phyloP scores from a whole-genome alignment of 1,140 invertebrate genomes.

The Eueides isabella region DNA sequence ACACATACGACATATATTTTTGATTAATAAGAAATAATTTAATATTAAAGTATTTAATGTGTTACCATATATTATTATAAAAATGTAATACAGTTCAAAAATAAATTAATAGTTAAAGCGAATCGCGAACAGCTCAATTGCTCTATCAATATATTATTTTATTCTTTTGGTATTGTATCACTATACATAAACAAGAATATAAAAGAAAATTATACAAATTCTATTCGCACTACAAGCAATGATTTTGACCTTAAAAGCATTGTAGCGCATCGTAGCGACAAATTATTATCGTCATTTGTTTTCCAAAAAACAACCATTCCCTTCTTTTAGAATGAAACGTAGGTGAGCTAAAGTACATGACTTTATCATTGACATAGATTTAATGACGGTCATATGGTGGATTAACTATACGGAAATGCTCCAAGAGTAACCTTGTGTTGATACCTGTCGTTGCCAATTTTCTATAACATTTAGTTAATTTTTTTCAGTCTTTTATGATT shows the following conservation, averaged over 20 bases:
- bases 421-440: not conserved
- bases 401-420: constrained; percentile 32
- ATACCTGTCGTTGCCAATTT: not conserved
- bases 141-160: too few species aligned
- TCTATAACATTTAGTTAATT: not conserved
- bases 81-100: too few species aligned
- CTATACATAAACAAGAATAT: not conserved
- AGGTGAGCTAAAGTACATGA: constrained; percentile 27
- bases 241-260: constrained; percentile 61
- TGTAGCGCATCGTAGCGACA: constrained; percentile 77
- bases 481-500: not conserved
- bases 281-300: constrained; percentile 63
- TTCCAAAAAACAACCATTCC: constrained; percentile 58
- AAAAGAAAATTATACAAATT: not conserved
- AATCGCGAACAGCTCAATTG: too few species aligned
- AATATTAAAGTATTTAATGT: too few species aligned
- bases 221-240: constrained; percentile 7
- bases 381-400: constrained; percentile 33
- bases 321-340: constrained; percentile 56
- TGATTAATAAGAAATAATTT: too few species aligned
- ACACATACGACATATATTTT: too few species aligned
- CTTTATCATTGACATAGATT: constrained; percentile 76
- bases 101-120: too few species aligned
- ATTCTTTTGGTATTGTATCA: too few species aligned
- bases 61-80: too few species aligned